Evolutionary conservation across 2,113 vertebrate species (phyloP).

Genomic region (Sakesphorus luctuosus): DNA sequence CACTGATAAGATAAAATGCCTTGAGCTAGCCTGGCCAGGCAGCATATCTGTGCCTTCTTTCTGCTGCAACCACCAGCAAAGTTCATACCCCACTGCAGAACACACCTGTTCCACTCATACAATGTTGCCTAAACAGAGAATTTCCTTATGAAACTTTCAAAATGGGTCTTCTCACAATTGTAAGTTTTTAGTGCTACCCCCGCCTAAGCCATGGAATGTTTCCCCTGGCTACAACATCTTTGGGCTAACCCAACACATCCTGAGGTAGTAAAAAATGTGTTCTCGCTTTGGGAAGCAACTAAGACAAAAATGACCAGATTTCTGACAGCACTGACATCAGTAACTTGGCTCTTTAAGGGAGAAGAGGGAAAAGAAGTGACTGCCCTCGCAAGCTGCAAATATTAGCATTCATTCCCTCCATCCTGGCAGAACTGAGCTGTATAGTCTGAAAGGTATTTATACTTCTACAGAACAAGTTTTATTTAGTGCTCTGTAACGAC

Average conservation of each 20-base stretch:
- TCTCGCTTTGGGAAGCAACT: not conserved
- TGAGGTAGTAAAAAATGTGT: not conserved
- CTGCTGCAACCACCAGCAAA: not conserved
- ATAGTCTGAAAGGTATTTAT: conserved; percentile 28
- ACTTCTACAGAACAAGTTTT: conserved; percentile 11
- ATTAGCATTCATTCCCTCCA: conserved; percentile 2
- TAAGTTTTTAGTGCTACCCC: not conserved
- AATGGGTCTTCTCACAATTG: accelerated
- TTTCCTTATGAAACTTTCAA: not conserved
- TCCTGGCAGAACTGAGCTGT: not conserved
- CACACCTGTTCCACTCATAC: not conserved
- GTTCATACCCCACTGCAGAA: not conserved
- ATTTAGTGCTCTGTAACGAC: not conserved
- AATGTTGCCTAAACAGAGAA: accelerated
- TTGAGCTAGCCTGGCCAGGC: not conserved
- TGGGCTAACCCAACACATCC: not conserved
- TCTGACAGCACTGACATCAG: not conserved
- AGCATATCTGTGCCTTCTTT: not conserved
- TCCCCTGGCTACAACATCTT: not conserved
- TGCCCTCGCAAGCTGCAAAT: not conserved
- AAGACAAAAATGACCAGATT: not conserved
- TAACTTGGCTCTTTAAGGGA: not conserved
- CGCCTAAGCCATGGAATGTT: not conserved
- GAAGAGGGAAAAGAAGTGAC: not conserved
- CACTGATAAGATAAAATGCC: not conserved